phyloP scores from a whole-genome alignment of 2,113 vertebrate genomes.

The Grallaria varia region DNA sequence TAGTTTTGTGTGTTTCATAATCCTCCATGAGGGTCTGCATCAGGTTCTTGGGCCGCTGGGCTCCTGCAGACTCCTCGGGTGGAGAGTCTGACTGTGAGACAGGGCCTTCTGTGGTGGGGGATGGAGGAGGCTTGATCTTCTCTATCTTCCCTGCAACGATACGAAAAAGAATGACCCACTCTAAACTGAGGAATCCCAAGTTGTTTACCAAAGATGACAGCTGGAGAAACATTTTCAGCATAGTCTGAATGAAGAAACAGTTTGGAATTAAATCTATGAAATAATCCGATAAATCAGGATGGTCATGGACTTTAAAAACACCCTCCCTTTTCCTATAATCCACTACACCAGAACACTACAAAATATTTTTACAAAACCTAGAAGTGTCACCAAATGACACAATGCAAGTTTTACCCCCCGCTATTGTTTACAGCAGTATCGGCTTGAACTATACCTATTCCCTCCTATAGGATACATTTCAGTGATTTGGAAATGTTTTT shows the following conservation, averaged over 20 bases:
- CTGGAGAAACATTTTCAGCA: not conserved
- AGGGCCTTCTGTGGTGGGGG: conserved; percentile 86
- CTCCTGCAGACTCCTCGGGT: conserved; percentile 84
- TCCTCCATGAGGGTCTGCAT: conserved; percentile 99
- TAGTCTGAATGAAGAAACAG: not conserved
- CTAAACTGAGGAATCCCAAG: conserved; percentile 27
- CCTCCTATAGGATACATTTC: not conserved
- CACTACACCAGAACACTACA: not conserved
- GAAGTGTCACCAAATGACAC: not conserved
- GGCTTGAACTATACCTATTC: not conserved
- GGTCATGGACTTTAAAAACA: not conserved
- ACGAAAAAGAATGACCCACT: conserved; percentile 54
- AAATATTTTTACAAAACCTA: not conserved
- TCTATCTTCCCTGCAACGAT: conserved; percentile 91
- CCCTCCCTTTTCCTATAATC: not conserved
- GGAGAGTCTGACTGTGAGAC: conserved; percentile 75
- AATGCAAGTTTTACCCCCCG: not conserved
- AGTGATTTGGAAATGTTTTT: not conserved
- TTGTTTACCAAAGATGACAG: not conserved
- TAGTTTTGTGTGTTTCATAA: conserved; percentile 94
- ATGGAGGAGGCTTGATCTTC: conserved; percentile 88
- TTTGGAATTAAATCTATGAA: not conserved
- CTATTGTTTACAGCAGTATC: not conserved
- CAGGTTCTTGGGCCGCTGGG: conserved; percentile 89
- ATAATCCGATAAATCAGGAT: not conserved